These are phyloP conservation scores for Stenichneumon culpator DNA, from an alignment of 2,888 invertebrate genomes.

Conservation along the genomic window DNA sequence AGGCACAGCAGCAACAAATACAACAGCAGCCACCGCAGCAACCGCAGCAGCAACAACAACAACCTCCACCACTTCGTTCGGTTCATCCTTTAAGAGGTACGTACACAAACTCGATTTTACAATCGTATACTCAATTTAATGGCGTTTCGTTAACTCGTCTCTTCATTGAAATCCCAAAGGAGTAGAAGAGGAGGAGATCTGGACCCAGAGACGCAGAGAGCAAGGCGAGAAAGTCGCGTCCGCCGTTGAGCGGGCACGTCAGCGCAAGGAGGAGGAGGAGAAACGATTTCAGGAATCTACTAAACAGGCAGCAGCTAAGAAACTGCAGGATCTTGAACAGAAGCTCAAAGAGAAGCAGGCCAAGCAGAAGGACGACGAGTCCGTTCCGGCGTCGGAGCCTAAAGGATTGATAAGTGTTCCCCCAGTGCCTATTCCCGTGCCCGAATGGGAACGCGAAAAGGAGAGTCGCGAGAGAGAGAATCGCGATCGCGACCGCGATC, in stretches of 20 bases:
- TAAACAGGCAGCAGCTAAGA: constrained; percentile 88
- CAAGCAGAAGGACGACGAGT: constrained; percentile 83
- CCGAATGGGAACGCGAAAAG: constrained; percentile 86
- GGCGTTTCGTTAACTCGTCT: neutral
- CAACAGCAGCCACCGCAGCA: constrained; percentile 68
- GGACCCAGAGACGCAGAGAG: constrained; percentile 90
- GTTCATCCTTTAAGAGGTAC: constrained; percentile 80
- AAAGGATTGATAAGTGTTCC: constrained; percentile 85
- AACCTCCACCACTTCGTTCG: constrained; percentile 83
- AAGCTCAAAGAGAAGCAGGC: constrained; percentile 88
- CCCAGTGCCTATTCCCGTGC: constrained; percentile 85
- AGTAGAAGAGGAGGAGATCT: constrained; percentile 88
- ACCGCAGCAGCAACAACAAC: constrained; percentile 51
- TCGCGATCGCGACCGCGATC: constrained; percentile 80
- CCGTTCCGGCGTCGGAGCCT: constrained; percentile 81
- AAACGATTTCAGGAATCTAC: constrained; percentile 90
- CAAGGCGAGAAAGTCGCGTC: constrained; percentile 91
- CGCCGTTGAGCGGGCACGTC: constrained; percentile 93
- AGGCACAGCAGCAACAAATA: constrained; percentile 47
- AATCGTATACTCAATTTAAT: neutral
- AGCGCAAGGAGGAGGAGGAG: constrained; percentile 95
- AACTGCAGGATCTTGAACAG: constrained; percentile 90
- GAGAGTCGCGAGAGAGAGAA: constrained; percentile 84
- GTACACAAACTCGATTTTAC: constrained; percentile 1
- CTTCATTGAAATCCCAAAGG: constrained; percentile 65